phyloP scores from a whole-genome alignment of 2,113 vertebrate species.

The Leiothrix lutea region DNA sequence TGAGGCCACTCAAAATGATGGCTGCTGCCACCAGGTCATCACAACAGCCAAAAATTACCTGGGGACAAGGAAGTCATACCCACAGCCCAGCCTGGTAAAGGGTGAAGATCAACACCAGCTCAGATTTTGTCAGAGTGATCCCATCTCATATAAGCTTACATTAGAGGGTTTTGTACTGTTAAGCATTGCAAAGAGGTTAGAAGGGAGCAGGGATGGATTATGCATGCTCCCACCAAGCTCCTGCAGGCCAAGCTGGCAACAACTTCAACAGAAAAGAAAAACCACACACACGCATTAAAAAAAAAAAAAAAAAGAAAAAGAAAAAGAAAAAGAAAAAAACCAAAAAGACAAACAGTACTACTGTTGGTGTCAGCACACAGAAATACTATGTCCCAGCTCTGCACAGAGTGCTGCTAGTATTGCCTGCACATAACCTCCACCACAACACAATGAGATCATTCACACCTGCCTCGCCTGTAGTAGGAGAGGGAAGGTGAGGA shows the following conservation, averaged over 20 bases:
- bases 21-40: background rate
- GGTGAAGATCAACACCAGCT: background rate
- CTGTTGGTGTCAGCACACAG: background rate
- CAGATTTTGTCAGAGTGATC: background rate
- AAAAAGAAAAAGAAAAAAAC: too few relatives aligned
- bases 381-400: conserved; percentile 31
- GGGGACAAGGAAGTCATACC: background rate
- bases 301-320: too few relatives aligned
- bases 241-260: background rate
- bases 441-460: conserved; percentile 59
- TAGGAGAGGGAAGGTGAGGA: conserved; percentile 53
- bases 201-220: background rate
- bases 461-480: conserved; percentile 49
- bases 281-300: too few relatives aligned
- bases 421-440: conserved; percentile 3
- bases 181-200: background rate
- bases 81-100: background rate
- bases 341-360: background rate
- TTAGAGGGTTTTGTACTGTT: background rate
- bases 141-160: background rate
- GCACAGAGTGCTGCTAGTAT: conserved; percentile 21
- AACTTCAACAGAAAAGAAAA: background rate
- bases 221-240: background rate
- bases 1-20: background rate
- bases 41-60: background rate